Evolutionary conservation across 1,140 invertebrate species (phyloP), one percentile per base, ranked within the genome.

Genomic region (Calliopsis andreniformis): DNA sequence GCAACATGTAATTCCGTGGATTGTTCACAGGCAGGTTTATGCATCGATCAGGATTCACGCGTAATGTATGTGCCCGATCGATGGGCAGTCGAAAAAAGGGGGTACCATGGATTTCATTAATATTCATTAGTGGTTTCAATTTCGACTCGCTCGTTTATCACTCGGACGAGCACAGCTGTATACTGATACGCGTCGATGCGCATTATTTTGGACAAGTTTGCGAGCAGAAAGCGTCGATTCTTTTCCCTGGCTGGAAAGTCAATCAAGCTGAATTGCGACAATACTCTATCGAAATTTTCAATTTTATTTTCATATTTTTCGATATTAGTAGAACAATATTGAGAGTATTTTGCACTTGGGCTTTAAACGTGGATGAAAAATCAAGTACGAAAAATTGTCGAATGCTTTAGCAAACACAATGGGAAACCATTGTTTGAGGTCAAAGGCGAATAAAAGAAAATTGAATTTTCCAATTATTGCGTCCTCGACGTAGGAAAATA

Each of bases 71-170:
- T 45, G 16, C n/a, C 18, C 32, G 64, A 53, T 62, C 58, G 23
- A 35, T 16, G 35, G 25, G 16, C 20, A 47, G 7, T 28, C 28
- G 32, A 67, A 67, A 51, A 16, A 51, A 25, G 14, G 5, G 20
- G 3, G 23, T 12, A 55, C 47, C 45, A n/a, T 28, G 28, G 58
- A 62, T 73, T 39, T 71, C 56, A 64, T 64, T 73, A 69, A 76
- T 61, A 69, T 76, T 69, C 73, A 61, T 68, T 42, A 61, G 43
- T 18, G 64, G 30, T 51, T 68, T 76, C 20, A 61, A 69, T 69
- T 58, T 68, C 43, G 63, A 53, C 30, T 59, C 43, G 63, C 14
- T 39, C 51, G 64, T 76, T 76, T 59, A 68, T 76, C 72, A 59
- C 53, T 47, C 51, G 39, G 16, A 58, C 23, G 42, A 67, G 39